phyloP scores from a whole-genome alignment of 1,140 invertebrate genomes.

The Liolophura sinensis region DNA sequence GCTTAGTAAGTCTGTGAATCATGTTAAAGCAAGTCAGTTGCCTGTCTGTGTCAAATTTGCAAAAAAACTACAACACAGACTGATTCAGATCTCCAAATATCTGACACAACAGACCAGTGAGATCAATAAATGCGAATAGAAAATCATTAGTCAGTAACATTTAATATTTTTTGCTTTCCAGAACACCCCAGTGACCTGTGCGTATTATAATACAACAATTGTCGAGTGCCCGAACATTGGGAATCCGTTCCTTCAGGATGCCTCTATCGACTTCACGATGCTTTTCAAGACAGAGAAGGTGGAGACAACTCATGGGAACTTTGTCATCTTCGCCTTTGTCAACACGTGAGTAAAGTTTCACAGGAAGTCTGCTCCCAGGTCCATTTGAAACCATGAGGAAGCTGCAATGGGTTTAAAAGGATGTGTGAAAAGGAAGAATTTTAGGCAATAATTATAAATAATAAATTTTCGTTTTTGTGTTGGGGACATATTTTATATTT shows the following conservation, averaged over 20 bases:
- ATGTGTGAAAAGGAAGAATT: no score
- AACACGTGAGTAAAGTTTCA: slow-evolving; percentile 75
- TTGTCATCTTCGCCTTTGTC: slow-evolving; percentile 27
- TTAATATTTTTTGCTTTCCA: slow-evolving; percentile 5
- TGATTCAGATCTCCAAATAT: not conserved
- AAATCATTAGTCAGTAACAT: not conserved
- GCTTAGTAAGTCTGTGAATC: no score
- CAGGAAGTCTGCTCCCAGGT: no score
- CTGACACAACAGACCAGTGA: slow-evolving; percentile 11
- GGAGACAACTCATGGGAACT: slow-evolving; percentile 11
- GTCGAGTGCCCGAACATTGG: slow-evolving; percentile 77
- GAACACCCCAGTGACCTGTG: slow-evolving; percentile 24
- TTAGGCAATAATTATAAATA: no score
- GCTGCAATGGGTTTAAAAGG: no score
- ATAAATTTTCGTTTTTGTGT: no score
- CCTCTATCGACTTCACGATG: slow-evolving; percentile 24
- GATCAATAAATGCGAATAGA: slow-evolving; percentile 9
- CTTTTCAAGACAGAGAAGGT: slow-evolving; percentile 25
- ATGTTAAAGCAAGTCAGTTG: no score
- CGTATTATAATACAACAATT: slow-evolving; percentile 15
- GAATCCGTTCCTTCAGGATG: slow-evolving; percentile 78
- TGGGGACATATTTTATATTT: no score
- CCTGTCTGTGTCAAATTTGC: no score
- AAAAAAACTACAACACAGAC: no score
- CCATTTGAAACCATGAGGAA: no score